Evolutionary conservation across 1,140 invertebrate species (phyloP), one percentile per base, ranked within the genome.

Genomic region (Yoshiicerus persimilis): DNA sequence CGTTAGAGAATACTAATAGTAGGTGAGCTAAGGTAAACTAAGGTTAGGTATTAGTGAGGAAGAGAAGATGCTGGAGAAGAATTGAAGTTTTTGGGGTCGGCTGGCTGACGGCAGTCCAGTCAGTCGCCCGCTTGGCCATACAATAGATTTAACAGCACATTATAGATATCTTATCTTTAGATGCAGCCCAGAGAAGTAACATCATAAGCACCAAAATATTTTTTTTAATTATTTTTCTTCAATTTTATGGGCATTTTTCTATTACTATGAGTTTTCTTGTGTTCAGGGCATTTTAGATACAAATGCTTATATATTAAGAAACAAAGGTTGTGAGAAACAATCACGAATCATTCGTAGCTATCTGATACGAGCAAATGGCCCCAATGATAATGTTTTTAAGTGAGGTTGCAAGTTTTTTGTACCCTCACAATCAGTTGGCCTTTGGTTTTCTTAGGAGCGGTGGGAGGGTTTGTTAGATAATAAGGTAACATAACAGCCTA

Each of bases 361-460:
- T 70, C 66, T 9, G 30, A 34, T 80, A 36, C 38, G 75, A 80
- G 11, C 20, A 80, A 34, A 38, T 80, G 75, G 34, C 13, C 23
- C 5, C 20, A 34, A 23, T 36, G 75, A 80, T 80, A 80, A 80
- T 34, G 75, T 80, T 80, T 80, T 80, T 80, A 80, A 80, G 75
- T 80, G 75, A 80, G 75, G 75, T 80, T 80, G 75, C 75, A 80
- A 80, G 75, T 80, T 80, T 80, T 80, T 80, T 80, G 75, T 80
- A 36, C 30, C 75, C 75, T 23, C 34, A 80, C 75, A 80, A 80
- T 80, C 75, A 80, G 75, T 80, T 80, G 75, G 75, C 75, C 75
- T 80, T 80, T 80, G 75, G 75, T 80, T 80, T 77, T 80, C 75
- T 80, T 80, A 32, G 75, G 75, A 80, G 75, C 34, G 32, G 75